Evolutionary conservation across 2,113 vertebrate species (phyloP), one percentile per base, ranked within the genome.

Genomic region (Syrmaticus mikado): DNA sequence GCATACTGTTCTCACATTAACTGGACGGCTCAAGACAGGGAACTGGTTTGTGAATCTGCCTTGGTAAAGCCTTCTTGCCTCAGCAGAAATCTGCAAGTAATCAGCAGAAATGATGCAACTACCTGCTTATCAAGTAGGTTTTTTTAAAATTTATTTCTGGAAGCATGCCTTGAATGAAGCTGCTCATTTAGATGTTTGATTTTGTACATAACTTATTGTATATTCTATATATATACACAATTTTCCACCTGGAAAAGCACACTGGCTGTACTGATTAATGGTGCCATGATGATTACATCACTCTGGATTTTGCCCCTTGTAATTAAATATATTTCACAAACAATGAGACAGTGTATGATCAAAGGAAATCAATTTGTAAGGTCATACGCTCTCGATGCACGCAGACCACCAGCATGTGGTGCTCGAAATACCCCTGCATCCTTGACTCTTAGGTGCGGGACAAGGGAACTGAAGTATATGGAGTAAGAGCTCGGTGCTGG

Each of bases 201-300:
- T 96, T 81, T 81, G 68, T 78, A 45, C 6, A 21, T 88, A 91
- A 91, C 65, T 93, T 91, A 82, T 74, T 36, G 19, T 58, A 60
- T 77, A 66, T 64, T 93, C 50, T 60, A 81, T 55, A 83, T 55
- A 68, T 94, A 96, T 45, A 94, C 95, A 88, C 41, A 52, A 52
- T 86, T 94, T 95, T 90, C 92, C 95, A 90, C 90, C 92, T 95
- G 92, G 90, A 96, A 93, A 83, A 92, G 68, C 82, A 91, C 45
- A 87, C 32, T 53, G 45, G 76, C 60, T 77, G 2, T 34, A 40
- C 76, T 93, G 87, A 96, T 95, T 94, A 94, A 95, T 88, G 68
- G 55, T 14, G 93, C 32, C 28, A 55, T 41, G 41, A 89, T 4
- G 17, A 95, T 96, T 85, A 96, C 94, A 91, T 90, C 92, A 96